Percentiles rank a stretch among this genome's conserved stretches.
These are phyloP conservation scores for Australoheros facetus DNA, from an alignment of 2,797 vertebrate species.

Conservation along the genomic window DNA sequence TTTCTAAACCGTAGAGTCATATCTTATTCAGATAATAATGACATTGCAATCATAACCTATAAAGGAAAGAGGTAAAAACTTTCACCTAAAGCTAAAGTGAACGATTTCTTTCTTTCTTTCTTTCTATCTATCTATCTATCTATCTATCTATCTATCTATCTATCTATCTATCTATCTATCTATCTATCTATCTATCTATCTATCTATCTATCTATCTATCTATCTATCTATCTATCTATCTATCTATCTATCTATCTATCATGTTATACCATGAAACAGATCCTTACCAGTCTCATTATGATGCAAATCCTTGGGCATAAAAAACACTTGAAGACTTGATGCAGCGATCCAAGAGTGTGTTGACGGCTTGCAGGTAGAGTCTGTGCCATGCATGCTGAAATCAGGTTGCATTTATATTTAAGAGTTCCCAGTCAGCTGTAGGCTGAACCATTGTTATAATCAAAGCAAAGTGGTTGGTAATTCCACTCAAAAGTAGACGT, in stretches of 20 bases:
- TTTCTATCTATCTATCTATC: no score
- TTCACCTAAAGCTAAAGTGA: not conserved
- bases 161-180: no score
- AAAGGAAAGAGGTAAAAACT: not conserved
- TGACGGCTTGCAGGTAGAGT: slow-evolving; percentile 65
- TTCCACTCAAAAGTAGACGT: not conserved
- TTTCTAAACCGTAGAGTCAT: not conserved
- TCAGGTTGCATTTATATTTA: slow-evolving; percentile 56
- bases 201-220: no score
- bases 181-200: no score
- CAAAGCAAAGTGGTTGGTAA: slow-evolving; percentile 7
- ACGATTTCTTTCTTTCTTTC: no score
- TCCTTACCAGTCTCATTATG: slow-evolving; percentile 29
- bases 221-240: no score
- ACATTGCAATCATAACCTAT: not conserved
- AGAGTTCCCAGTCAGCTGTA: slow-evolving; percentile 43
- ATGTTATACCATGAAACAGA: slow-evolving; percentile 1
- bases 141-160: no score
- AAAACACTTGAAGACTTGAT: slow-evolving; percentile 20
- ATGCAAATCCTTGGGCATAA: slow-evolving; percentile 27
- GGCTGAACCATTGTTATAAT: slow-evolving; percentile 18
- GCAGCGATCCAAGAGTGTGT: slow-evolving; percentile 34
- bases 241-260: no score
- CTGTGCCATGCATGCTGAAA: slow-evolving; percentile 46
- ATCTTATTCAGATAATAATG: not conserved